Conservation (phyloP, 1,140 invertebrate genomes). For the Drosophila miranda region DNA sequence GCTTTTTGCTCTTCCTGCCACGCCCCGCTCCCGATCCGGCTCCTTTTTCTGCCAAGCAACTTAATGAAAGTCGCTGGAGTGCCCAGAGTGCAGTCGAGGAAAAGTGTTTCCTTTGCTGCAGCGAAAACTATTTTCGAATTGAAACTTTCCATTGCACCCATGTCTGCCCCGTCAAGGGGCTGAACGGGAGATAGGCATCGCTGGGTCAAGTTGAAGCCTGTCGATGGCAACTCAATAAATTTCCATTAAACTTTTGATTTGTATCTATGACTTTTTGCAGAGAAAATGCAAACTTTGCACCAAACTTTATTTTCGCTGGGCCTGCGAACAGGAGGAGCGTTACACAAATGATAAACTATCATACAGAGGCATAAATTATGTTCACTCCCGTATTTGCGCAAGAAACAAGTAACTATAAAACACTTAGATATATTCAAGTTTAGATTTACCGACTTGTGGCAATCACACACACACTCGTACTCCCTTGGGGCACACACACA, state of each 20-base stretch:
- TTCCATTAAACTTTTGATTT: conserved; percentile 80
- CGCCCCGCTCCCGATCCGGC: too few relatives aligned
- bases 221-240: conserved; percentile 65
- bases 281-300: conserved; percentile 67
- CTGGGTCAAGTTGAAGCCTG: background rate
- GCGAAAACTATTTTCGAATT: conserved; percentile 49
- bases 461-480: conserved; percentile 22
- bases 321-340: conserved; percentile 39
- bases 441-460: conserved; percentile 26
- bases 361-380: conserved; percentile 72
- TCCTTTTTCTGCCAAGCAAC: conserved; percentile 41
- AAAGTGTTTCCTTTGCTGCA: conserved; percentile 42
- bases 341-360: conserved; percentile 65
- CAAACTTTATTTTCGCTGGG: conserved; percentile 67
- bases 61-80: conserved; percentile 62
- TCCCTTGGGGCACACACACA: conserved; percentile 20
- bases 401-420: conserved; percentile 50
- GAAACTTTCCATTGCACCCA: conserved; percentile 10
- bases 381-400: conserved; percentile 61
- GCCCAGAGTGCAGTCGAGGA: conserved; percentile 14
- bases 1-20: conserved; percentile 63
- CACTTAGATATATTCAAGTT: conserved; percentile 56
- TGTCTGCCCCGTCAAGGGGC: background rate
- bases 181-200: too few relatives aligned
- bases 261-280: conserved; percentile 70